Evolutionary conservation across 1,140 invertebrate genomes (phyloP), one percentile per base, ranked within the genome.

Genomic region (Homalodisca vitripennis): DNA sequence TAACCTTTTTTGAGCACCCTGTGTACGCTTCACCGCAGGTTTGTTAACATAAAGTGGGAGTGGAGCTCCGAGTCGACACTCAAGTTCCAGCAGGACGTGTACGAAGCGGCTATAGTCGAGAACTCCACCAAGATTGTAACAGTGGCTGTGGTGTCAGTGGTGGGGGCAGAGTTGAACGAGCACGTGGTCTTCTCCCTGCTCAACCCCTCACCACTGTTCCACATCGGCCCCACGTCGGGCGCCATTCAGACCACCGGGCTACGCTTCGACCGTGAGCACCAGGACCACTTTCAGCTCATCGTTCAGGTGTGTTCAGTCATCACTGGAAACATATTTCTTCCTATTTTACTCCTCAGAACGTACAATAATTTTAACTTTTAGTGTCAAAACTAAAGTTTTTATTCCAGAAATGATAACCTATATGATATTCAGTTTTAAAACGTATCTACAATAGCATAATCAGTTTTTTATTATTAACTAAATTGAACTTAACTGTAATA

Each of bases 171-270:
- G 12, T 81, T 97, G 26, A 92, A 95, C 79, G 94, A 97, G 78
- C 92, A 97, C 78, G 81, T 98, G 0, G 83, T 89, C 72, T 98
- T 96, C 79, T 82, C 83, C 41, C 93, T 98, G 68, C 82, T 97
- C 1, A 98, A 98, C 84, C 93, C 94, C 0, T 91, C 89, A 0
- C 85, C 90, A 64, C 88, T 94, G 81, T 99, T 99, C 79, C 84
- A 85, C 65, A 96, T 99, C 77, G 94, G 96, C 27, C 75, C 81
- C 22, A 94, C 93, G n/a, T 96, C 95, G 24, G 95, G 94, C 24
- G 92, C 89, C 3, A 89, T 95, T 63, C 85, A 87, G 73, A 95
- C 93, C 10, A 93, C 92, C 3, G 93, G 93, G 0, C 80, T 85
- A 64, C 83, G 88, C 73, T 92, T 96, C 79, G 96, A 98, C 79